Conservation (phyloP, 2,113 vertebrate species). For the Panurus biarmicus region DNA sequence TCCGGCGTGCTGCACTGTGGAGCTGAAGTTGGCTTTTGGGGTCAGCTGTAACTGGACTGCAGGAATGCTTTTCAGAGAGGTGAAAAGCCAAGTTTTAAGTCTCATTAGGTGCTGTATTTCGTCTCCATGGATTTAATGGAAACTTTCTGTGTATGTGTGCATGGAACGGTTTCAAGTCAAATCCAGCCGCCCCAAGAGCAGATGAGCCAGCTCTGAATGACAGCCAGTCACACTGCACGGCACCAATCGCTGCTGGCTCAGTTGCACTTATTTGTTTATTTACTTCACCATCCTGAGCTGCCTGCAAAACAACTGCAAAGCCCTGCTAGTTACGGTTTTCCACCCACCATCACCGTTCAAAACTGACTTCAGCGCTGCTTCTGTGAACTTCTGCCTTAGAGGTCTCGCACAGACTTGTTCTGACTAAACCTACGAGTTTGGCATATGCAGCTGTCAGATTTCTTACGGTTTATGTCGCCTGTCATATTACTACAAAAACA, state of each 20-base stretch:
- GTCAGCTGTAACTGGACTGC: neutral
- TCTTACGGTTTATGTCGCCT: constrained; percentile 21
- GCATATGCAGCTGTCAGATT: constrained; percentile 21
- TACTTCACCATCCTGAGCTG: neutral
- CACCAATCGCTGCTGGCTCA: constrained; percentile 40
- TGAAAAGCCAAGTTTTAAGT: neutral
- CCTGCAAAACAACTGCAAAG: constrained; percentile 46
- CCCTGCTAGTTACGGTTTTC: neutral
- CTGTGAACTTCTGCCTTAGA: constrained; percentile 25
- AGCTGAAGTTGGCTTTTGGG: neutral
- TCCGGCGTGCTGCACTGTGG: rapidly evolving
- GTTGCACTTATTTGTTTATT: constrained; percentile 51
- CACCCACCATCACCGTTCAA: neutral
- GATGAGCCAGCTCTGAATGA: constrained; percentile 33
- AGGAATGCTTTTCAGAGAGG: neutral
- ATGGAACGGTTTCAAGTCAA: neutral
- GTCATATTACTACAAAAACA: neutral
- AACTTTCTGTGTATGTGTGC: neutral
- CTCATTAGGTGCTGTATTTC: neutral
- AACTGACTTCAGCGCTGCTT: neutral
- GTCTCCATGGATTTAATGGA: constrained; percentile 19
- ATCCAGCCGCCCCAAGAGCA: constrained; percentile 11
- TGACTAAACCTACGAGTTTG: neutral
- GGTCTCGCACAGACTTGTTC: neutral
- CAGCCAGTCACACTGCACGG: constrained; percentile 23